Base-by-base conservation (phyloP, 1,140 invertebrate genomes). In the Trichomalopsis sarcophagae region DNA sequence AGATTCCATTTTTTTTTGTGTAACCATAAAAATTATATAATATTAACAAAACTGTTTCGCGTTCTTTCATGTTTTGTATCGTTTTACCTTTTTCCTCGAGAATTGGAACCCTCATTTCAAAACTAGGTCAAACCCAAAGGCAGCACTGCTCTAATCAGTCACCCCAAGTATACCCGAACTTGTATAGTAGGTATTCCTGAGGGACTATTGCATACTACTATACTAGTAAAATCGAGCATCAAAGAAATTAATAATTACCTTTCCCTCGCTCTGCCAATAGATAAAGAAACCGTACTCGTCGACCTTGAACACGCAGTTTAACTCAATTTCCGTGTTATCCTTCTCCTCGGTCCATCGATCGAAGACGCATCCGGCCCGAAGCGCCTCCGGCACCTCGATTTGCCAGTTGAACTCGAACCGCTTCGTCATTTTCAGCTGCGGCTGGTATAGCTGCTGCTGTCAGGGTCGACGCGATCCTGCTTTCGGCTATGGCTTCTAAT, bases 261-360 rank as follows among this genome's bases (percentile, higher is more conserved):
- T 96, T 86, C 97, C 97, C 87, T 99, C 98, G 91, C 98, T 98
- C 93, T 99, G 99, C 99, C 98, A 99, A 91, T 98, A 99, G 87
- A 99, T 97, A 94, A 99, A 99, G 94, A 99, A 99, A 73, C 98
- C 99, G 94, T 98, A 98, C 92, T 99, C 98, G 92, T 99, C 99
- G 33, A 99, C 98, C 94, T 97, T 97, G 91, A 99, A 98, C 82
- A 96, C 91, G 89, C 98, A 99, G 90, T 96, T 96, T 79, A 96
- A 94, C 92, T 99, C 99, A 66, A 97, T 94, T 87, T 98, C 97
- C 21, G 95, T 96, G 89, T 97, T 97, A 93, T 98, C 98, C 92
- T 98, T 98, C 90, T 98, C 97, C 93, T 99, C 99, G 83, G 98
- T 97, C 98, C 98, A 99, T 87, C 98, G 95, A 94, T 99, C 99